Conservation (phyloP, 2,888 invertebrate genomes). For the Euplagia quadripunctaria region DNA sequence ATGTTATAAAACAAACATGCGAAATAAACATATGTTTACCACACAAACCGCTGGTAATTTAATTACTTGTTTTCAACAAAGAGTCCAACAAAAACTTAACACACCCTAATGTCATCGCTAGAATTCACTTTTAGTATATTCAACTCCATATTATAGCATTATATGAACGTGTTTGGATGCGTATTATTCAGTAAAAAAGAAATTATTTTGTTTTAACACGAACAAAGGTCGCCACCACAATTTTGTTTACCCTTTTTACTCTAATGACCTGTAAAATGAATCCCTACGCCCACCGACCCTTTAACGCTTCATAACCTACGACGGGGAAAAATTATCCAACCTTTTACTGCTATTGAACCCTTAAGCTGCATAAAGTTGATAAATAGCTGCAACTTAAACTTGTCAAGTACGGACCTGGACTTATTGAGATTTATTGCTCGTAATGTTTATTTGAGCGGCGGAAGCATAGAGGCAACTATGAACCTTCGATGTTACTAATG, state of each 20-base stretch:
- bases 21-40: constrained; percentile 14
- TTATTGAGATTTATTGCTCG: constrained; percentile 1
- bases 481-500: neutral
- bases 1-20: neutral
- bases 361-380: constrained; percentile 41
- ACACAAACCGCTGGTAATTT: constrained; percentile 10
- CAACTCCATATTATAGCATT: constrained; percentile 27
- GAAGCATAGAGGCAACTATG: too few relatives aligned
- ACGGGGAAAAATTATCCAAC: constrained; percentile 65
- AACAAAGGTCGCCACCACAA: constrained; percentile 59
- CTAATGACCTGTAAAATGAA: constrained; percentile 82
- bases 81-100: constrained; percentile 11
- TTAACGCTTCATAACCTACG: constrained; percentile 68
- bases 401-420: constrained; percentile 3
- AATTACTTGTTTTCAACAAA: constrained; percentile 16
- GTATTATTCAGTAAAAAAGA: constrained; percentile 46
- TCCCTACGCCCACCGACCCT: constrained; percentile 63
- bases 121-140: constrained; percentile 21
- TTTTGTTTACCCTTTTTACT: constrained; percentile 76
- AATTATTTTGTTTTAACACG: constrained; percentile 51
- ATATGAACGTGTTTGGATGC: constrained; percentile 40
- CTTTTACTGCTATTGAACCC: constrained; percentile 49
- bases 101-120: constrained; percentile 16
- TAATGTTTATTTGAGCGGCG: neutral
- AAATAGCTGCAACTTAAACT: constrained; percentile 39